A percentile compares a stretch with the other conserved stretches of the same genome.
These are phyloP conservation scores for Todiramphus saurophagus DNA, from an alignment of 2,113 vertebrate genomes.

Conservation along the genomic window DNA sequence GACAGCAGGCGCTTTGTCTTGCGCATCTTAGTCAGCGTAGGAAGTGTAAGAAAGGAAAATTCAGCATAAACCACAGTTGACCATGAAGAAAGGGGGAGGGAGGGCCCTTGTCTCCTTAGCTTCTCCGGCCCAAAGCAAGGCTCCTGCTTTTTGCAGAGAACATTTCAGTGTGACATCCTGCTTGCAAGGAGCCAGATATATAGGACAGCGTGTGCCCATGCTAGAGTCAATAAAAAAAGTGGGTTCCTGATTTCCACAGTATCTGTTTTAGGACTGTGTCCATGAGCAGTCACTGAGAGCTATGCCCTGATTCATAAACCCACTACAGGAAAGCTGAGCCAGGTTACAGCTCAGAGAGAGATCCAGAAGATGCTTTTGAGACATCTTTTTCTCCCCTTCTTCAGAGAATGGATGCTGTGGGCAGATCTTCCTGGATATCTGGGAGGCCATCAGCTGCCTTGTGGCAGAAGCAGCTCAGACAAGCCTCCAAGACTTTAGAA, in stretches of 20 bases:
- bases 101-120: neutral
- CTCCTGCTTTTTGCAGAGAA: neutral
- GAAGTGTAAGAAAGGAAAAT: neutral
- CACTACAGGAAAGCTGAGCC: neutral
- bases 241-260: neutral
- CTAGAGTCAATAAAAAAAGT: neutral
- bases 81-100: neutral
- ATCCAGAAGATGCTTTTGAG: neutral
- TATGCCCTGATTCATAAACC: neutral
- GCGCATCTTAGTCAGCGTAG: conserved; percentile 62
- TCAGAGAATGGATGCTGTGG: neutral
- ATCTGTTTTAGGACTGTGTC: neutral
- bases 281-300: neutral
- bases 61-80: neutral
- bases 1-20: conserved; percentile 87
- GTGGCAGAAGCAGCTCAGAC: neutral
- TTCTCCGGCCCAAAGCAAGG: neutral
- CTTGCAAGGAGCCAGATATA: neutral
- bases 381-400: neutral
- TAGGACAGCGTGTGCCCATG: rapidly evolving
- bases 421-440: neutral
- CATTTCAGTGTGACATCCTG: rapidly evolving
- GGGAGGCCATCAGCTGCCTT: neutral
- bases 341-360: neutral
- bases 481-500: neutral